phyloP scores from a whole-genome alignment of 2,797 vertebrate species.

The Pagetopsis macropterus region DNA sequence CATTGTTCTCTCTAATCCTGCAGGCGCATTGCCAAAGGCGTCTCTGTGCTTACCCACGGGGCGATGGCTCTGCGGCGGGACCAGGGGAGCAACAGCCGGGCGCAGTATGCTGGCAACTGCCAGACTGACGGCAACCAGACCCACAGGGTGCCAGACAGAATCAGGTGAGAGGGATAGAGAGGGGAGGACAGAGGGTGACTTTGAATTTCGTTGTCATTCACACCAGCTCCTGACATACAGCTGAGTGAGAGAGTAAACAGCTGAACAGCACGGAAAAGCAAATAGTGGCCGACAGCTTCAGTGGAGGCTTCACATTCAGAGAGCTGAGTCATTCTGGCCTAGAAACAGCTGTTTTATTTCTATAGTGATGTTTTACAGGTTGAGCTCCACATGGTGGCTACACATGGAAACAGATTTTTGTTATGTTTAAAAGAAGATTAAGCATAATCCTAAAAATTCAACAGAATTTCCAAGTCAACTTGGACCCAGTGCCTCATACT shows the following conservation, averaged over 20 bases:
- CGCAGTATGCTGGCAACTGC: slow-evolving; percentile 90
- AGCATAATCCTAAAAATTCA: not conserved
- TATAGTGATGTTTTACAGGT: not conserved
- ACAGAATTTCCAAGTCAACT: too few relatives aligned
- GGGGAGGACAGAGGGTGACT: slow-evolving; percentile 10
- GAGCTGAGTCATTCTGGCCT: slow-evolving; percentile 38
- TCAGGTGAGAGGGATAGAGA: slow-evolving; percentile 69
- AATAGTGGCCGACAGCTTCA: slow-evolving; percentile 32
- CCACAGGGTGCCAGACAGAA: slow-evolving; percentile 77
- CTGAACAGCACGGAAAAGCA: slow-evolving; percentile 17
- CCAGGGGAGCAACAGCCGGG: slow-evolving; percentile 83
- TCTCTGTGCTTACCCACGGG: slow-evolving; percentile 92
- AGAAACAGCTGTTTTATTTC: slow-evolving; percentile 13
- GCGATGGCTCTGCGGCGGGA: slow-evolving; percentile 91
- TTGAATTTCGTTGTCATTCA: slow-evolving; percentile 32
- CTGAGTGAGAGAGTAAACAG: slow-evolving; percentile 27
- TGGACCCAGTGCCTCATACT: too few relatives aligned
- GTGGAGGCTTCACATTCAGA: slow-evolving; percentile 15
- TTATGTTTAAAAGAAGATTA: too few relatives aligned
- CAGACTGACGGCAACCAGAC: slow-evolving; percentile 89
- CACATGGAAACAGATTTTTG: not conserved
- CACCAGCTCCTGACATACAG: slow-evolving; percentile 9
- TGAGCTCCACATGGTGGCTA: not conserved
- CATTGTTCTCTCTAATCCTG: slow-evolving; percentile 38
- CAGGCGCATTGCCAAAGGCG: slow-evolving; percentile 90